Conservation (phyloP, 2,888 invertebrate species). For the Nasonia oneida region DNA sequence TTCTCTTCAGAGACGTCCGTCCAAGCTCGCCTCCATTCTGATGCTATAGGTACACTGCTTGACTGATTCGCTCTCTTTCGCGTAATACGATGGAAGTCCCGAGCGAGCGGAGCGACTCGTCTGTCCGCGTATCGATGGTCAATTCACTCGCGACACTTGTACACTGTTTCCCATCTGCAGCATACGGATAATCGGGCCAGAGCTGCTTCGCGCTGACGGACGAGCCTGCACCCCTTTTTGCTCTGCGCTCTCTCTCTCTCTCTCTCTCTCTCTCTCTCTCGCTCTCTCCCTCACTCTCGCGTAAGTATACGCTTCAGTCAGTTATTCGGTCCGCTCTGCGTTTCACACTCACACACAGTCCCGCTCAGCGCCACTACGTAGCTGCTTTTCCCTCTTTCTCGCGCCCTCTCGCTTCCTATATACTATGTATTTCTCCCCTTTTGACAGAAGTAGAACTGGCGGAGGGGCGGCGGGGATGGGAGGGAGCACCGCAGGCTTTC, state of each 20-base stretch:
- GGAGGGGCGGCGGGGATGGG: background rate
- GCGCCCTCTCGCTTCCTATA: background rate
- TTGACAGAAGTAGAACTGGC: constrained; percentile 1
- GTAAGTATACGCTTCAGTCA: background rate
- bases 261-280: constrained; percentile 8
- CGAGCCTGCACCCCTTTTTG: constrained; percentile 20
- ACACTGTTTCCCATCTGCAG: background rate
- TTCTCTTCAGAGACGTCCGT: background rate
- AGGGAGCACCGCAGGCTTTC: background rate
- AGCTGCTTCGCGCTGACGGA: background rate
- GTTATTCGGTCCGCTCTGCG: background rate
- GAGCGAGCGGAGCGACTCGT: background rate
- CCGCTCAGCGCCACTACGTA: background rate
- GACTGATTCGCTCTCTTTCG: background rate
- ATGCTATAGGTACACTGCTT: background rate
- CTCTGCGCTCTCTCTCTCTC: background rate
- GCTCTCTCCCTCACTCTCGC: background rate
- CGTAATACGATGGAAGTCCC: no score
- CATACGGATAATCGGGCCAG: background rate
- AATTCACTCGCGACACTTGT: background rate
- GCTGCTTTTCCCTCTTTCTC: background rate
- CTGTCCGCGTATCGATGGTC: background rate
- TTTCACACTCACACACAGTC: constrained; percentile 6
- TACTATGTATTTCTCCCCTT: background rate
- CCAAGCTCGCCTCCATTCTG: constrained; percentile 1